A percentile compares a stretch with the other conserved stretches of the same genome.
Conservation (phyloP, 2,113 vertebrate genomes). For the Datnioides undecimradiatus region DNA sequence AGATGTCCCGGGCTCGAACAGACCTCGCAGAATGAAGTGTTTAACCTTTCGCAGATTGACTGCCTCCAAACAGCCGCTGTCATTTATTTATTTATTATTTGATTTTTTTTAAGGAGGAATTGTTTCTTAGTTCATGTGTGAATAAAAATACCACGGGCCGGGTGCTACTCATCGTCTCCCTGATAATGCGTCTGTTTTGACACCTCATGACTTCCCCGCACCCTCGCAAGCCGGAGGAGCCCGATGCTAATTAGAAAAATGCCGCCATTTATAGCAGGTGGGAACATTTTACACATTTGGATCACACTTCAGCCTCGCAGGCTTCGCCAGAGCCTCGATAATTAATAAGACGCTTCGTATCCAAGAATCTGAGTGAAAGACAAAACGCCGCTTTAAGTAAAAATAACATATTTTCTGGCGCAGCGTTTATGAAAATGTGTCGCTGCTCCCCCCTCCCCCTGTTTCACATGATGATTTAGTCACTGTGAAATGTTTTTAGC, state of each 20-base stretch:
- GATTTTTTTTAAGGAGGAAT: background rate
- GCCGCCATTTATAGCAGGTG: background rate
- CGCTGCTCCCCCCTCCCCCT: background rate
- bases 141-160: background rate
- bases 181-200: background rate
- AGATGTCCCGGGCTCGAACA: slow-evolving; percentile 1
- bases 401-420: background rate
- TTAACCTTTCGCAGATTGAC: slow-evolving; percentile 53
- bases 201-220: background rate
- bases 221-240: background rate
- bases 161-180: background rate
- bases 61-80: background rate
- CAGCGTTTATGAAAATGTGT: background rate
- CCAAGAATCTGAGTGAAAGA: background rate
- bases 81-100: no score
- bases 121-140: background rate
- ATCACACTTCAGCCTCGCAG: background rate
- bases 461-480: background rate
- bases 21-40: slow-evolving; percentile 12
- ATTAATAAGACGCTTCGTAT: background rate
- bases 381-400: background rate
- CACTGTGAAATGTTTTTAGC: background rate
- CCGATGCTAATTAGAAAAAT: background rate
- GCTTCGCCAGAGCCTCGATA: background rate
- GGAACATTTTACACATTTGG: slow-evolving; percentile 3